These are phyloP conservation scores for Chloroceryle aenea DNA, from an alignment of 2,113 vertebrate genomes.

Conservation along the genomic window DNA sequence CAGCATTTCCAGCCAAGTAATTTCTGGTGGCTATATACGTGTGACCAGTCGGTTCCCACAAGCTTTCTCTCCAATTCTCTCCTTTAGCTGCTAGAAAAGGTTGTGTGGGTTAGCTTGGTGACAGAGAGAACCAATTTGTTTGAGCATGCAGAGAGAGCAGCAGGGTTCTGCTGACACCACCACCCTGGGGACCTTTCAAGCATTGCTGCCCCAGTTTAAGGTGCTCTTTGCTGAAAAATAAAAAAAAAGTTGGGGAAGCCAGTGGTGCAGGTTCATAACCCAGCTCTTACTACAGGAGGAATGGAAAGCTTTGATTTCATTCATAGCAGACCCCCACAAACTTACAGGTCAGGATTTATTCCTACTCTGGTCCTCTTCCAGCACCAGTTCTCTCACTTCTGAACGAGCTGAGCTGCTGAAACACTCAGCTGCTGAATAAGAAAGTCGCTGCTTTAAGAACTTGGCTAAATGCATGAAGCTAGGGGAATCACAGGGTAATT, in stretches of 20 bases:
- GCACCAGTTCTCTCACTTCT: no score
- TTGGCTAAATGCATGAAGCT: neutral
- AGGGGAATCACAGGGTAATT: neutral
- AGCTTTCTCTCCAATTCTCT: rapidly evolving
- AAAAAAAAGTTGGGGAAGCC: neutral
- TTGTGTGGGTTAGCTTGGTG: neutral
- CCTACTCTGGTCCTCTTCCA: neutral
- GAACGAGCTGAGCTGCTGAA: neutral
- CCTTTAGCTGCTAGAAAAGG: neutral
- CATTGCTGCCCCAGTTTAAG: neutral
- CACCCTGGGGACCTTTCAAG: rapidly evolving
- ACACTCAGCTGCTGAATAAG: neutral
- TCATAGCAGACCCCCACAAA: neutral
- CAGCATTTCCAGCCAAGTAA: neutral
- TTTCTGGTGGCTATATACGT: neutral
- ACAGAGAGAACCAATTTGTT: neutral
- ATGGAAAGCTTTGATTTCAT: neutral
- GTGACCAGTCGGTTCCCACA: neutral
- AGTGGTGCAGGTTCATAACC: neutral
- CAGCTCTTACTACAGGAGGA: neutral
- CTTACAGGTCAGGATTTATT: neutral
- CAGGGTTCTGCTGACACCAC: neutral
- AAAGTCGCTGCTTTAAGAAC: neutral
- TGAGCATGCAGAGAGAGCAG: neutral
- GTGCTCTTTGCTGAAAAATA: neutral